Evolutionary conservation across 2,113 vertebrate genomes (phyloP), one percentile per base, ranked within the genome.

Genomic region (Ellobius talpinus): DNA sequence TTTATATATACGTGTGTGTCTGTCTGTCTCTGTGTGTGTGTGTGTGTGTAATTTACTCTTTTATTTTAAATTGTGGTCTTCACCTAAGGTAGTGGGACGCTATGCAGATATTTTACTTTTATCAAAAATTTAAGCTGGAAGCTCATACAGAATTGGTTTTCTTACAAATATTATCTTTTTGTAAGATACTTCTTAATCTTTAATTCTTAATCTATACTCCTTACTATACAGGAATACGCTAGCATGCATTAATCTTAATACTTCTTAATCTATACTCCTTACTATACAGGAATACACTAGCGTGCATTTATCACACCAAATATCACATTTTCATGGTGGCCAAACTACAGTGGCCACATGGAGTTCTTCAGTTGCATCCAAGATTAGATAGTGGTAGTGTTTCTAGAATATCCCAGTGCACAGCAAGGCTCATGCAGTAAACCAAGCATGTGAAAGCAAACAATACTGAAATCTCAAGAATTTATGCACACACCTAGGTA

Each of bases 381-480:
- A 74, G 63, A 92, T 90, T 52, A 88, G 76, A 86, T 50, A 77
- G 14, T 23, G 93, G 23, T 3, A 92, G 39, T 94, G 21, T 91
- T 97, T 85, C 79, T 87, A 95, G 74, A 10, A 81, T 90, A 63
- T 73, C 36, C 31, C 19, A 78, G 24, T 52, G 72, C 5, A 86
- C 16, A 70, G 45, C 81, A 78, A 89, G 61, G n/a, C 55, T 82
- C 79, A 77, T 81, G 77, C 2, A 94, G 87, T 94, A 91, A 93
- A 87, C 36, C 66, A 84, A 85, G 74, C 42, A 61, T 0, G 24
- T 4, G 63, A 89, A 94, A 93, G 13, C 72, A 79, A 73, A 33
- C 29, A 70, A 66, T n/a, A 58, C 0, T 36, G 63, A 29, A 78
- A 14, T 70, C 63, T 63, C 58, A 91, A 74, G 31, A 89, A 70